Evolutionary conservation across 2,113 vertebrate genomes (phyloP).

Genomic region (Xyliphius kryptos): DNA sequence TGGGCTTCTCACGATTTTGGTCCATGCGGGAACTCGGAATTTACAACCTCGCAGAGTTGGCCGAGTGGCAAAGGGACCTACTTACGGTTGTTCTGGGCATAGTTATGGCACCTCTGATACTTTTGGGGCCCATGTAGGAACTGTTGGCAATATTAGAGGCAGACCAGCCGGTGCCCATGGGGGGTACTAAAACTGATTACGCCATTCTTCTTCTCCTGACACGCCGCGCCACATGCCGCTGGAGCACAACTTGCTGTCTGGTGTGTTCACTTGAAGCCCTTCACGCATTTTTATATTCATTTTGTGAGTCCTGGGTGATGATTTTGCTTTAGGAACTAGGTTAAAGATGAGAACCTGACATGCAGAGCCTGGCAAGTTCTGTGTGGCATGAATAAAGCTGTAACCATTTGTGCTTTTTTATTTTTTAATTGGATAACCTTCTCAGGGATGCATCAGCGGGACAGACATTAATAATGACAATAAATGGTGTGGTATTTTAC

Average conservation of each 20-base stretch:
- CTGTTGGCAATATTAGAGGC: constrained; percentile 67
- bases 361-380: no score
- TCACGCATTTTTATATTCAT: no score
- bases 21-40: constrained; percentile 50
- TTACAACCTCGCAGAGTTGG: constrained; percentile 44
- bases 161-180: constrained; percentile 27
- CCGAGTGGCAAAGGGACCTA: constrained; percentile 43
- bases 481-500: no score
- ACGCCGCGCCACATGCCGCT: constrained; percentile 45
- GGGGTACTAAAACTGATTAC: constrained; percentile 65
- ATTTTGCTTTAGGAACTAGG: no score
- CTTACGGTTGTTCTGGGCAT: constrained; percentile 42
- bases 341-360: no score
- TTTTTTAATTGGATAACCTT: no score
- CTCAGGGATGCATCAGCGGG: no score
- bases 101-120: constrained; percentile 46
- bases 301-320: no score
- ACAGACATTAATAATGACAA: no score
- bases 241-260: constrained; percentile 24
- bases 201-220: constrained; percentile 71
- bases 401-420: no score
- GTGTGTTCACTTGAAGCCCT: no score
- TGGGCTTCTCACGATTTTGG: constrained; percentile 1
- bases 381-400: no score
- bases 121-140: constrained; percentile 50